Evolutionary conservation across 2,113 vertebrate genomes (phyloP), one percentile per base, ranked within the genome.

Genomic region (Columba livia): DNA sequence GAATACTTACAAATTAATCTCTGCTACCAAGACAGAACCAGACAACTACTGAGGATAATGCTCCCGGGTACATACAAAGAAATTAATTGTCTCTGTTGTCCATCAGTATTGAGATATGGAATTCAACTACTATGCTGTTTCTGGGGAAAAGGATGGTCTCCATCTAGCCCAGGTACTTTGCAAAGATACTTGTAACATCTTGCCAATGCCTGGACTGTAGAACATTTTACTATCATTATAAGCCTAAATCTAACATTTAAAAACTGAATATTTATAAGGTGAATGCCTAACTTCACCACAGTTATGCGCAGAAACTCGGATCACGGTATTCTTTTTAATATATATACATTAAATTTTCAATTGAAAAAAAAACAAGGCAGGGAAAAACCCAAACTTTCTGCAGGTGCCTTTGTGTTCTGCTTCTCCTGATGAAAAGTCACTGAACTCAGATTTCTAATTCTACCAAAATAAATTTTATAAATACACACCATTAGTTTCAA

Each of bases 131-230:
- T 67, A 47, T 36, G 26, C 40, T 65, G 50, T 24, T 62, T 85
- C 79, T 66, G 13, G 64, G 60, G 24, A 70, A 86, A 71, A 57
- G 8, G 32, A 85, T 21, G 18, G 34, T 34, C 32, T 86, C 51
- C 64, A 54, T 15, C 51, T 50, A 61, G 29, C 29, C 56, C 42
- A 60, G 16, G 9, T 67, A 66, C 62, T 86, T 64, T 4, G 2
- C 69, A 86, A 31, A 90, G 31, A 62, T 21, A 62, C 31, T 47
- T 79, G 12, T 6, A 78, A 78, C 16, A 36, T 18, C 50, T 84
- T 64, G n/a, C 34, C 0, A 0, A 36, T 24, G 47, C 20, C 51
- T 47, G 31, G 16, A n/a, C 47, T 79, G 40, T 7, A 51, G 48
- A 87, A 29, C 4, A 42, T 64, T 72, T 89, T 85, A 11, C 20